phyloP scores from a whole-genome alignment of 2,113 vertebrate genomes.

The Bubo scandiacus region DNA sequence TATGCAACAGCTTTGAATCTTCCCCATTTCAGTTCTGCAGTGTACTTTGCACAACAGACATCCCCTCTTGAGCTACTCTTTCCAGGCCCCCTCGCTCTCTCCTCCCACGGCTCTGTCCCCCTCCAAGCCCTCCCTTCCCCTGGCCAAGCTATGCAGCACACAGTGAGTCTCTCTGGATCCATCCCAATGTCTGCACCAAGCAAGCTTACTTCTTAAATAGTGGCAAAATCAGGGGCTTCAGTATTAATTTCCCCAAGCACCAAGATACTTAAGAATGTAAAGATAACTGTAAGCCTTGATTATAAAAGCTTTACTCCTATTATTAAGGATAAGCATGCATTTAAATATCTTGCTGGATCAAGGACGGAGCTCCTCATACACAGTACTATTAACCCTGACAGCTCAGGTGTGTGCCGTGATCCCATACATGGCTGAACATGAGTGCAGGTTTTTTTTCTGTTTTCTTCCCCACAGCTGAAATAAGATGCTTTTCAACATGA shows the following conservation, averaged over 20 bases:
- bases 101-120: neutral
- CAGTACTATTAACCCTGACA: neutral
- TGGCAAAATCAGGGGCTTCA: neutral
- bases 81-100: neutral
- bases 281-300: constrained; percentile 39
- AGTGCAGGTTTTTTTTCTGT: neutral
- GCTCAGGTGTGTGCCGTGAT: neutral
- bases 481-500: neutral
- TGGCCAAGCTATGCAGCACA: neutral
- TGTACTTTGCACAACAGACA: neutral
- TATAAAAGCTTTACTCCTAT: constrained; percentile 26
- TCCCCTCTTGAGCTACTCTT: neutral
- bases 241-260: constrained; percentile 31
- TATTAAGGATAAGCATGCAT: neutral
- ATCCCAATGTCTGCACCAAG: neutral
- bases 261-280: constrained; percentile 31
- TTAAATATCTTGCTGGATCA: constrained; percentile 28
- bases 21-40: neutral
- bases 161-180: neutral
- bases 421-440: neutral
- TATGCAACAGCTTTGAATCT: neutral
- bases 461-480: neutral
- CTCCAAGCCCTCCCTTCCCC: neutral
- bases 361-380: neutral
- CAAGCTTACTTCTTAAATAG: constrained; percentile 5